These are phyloP conservation scores for Pteronura brasiliensis DNA, from an alignment of 2,113 vertebrate species.

Conservation along the genomic window DNA sequence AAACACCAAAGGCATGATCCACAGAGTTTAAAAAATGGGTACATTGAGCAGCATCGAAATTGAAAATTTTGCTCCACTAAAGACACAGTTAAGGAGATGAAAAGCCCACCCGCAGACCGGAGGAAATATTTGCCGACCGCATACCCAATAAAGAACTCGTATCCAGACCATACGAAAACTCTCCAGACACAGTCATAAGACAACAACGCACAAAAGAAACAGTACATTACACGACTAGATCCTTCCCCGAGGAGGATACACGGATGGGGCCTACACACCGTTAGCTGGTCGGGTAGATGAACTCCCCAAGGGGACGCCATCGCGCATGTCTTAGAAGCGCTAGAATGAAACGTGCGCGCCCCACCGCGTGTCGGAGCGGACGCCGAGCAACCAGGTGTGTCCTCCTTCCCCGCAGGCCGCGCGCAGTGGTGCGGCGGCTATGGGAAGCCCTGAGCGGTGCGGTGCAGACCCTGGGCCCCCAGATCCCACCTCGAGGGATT, in stretches of 20 bases:
- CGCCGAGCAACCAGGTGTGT: neutral
- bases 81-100: neutral
- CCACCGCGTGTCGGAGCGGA: neutral
- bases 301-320: neutral
- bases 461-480: neutral
- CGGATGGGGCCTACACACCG: neutral
- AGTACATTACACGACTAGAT: neutral
- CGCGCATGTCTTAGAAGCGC: rapidly evolving
- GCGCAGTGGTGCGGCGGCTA: neutral
- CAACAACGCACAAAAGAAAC: neutral
- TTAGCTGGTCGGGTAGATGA: too few species aligned
- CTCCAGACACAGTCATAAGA: neutral
- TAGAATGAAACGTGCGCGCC: neutral
- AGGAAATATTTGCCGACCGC: neutral
- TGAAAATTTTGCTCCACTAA: neutral
- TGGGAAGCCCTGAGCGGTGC: neutral
- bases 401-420: rapidly evolving
- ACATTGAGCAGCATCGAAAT: neutral
- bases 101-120: neutral
- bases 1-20: neutral
- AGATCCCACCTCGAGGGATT: neutral
- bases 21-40: neutral
- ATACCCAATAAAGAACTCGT: neutral
- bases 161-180: neutral
- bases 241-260: neutral